Evolutionary conservation across 2,888 invertebrate genomes (phyloP).

Genomic region (Catocala sponsa): DNA sequence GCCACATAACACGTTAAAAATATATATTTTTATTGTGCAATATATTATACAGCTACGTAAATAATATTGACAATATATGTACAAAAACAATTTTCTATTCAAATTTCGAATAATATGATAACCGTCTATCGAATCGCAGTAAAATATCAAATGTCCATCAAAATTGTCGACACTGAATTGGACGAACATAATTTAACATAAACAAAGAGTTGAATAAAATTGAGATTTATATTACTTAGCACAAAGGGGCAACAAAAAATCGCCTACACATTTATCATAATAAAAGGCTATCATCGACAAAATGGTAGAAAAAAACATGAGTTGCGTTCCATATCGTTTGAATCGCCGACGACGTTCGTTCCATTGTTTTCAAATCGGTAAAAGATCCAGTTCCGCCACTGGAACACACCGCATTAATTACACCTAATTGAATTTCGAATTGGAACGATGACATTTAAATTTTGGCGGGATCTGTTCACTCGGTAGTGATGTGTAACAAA

Average conservation of each 20-base stretch:
- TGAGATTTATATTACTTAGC: conserved; percentile 43
- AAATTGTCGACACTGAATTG: conserved; percentile 29
- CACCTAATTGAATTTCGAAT: conserved; percentile 90
- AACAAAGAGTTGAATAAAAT: conserved; percentile 40
- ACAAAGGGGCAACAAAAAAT: conserved; percentile 42
- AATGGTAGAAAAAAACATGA: conserved; percentile 66
- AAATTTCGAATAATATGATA: conserved; percentile 20
- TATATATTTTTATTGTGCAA: too few relatives aligned
- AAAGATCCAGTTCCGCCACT: conserved; percentile 80
- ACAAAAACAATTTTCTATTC: conserved; percentile 10
- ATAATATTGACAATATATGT: too few relatives aligned
- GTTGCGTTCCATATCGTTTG: conserved; percentile 75
- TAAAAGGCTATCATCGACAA: conserved; percentile 60
- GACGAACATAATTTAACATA: conserved; percentile 34
- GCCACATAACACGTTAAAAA: too few relatives aligned
- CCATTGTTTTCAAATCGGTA: conserved; percentile 84
- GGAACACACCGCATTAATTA: conserved; percentile 88
- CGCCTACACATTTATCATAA: conserved; percentile 56
- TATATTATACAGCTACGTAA: too few relatives aligned
- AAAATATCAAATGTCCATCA: conserved; percentile 26
- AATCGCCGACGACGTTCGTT: conserved; percentile 67
- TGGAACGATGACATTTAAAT: conserved; percentile 90
- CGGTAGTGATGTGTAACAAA: conserved; percentile 85
- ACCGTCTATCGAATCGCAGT: conserved; percentile 8
- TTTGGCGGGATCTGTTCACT: conserved; percentile 82